Evolutionary conservation across 2,113 vertebrate genomes (phyloP).

Genomic region (Syngnathus typhle): DNA sequence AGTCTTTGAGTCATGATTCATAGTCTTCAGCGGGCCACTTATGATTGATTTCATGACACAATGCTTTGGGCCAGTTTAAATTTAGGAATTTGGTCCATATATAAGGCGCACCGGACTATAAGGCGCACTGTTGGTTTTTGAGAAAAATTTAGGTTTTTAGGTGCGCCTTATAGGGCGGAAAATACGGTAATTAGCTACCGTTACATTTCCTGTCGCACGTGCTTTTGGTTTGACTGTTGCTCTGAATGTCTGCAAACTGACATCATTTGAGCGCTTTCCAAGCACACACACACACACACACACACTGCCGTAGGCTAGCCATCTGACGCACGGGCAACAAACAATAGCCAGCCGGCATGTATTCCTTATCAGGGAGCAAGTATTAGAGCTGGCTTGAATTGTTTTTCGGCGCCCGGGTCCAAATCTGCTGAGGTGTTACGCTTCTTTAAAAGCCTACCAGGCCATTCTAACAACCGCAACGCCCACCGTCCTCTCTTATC

Average conservation of each 20-base stretch:
- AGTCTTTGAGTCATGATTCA: too few species aligned
- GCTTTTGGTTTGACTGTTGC: conserved; percentile 15
- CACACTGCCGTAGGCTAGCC: conserved; percentile 20
- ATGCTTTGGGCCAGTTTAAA: too few species aligned
- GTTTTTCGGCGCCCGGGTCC: conserved; percentile 17
- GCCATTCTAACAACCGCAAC: conserved; percentile 51
- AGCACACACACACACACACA: conserved; percentile 42
- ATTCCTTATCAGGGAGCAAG: conserved; percentile 29
- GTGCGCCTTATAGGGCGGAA: too few species aligned
- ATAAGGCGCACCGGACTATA: too few species aligned
- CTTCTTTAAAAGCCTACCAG: conserved; percentile 44
- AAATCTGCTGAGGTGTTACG: conserved; percentile 36
- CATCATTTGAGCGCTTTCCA: conserved; percentile 39
- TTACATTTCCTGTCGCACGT: too few species aligned
- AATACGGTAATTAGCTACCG: too few species aligned
- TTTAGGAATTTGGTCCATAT: too few species aligned
- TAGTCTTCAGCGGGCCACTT: too few species aligned
- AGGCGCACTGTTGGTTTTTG: too few species aligned
- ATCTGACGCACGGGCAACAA: conserved; percentile 13
- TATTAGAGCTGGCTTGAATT: conserved; percentile 29
- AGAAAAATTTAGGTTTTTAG: too few species aligned
- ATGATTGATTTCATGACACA: too few species aligned
- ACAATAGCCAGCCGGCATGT: conserved; percentile 17
- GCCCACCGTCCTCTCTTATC: conserved; percentile 44
- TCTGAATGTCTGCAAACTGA: conserved; percentile 16